Evolutionary conservation across 2,797 vertebrate species (phyloP).

Genomic region (Cuculus canorus): DNA sequence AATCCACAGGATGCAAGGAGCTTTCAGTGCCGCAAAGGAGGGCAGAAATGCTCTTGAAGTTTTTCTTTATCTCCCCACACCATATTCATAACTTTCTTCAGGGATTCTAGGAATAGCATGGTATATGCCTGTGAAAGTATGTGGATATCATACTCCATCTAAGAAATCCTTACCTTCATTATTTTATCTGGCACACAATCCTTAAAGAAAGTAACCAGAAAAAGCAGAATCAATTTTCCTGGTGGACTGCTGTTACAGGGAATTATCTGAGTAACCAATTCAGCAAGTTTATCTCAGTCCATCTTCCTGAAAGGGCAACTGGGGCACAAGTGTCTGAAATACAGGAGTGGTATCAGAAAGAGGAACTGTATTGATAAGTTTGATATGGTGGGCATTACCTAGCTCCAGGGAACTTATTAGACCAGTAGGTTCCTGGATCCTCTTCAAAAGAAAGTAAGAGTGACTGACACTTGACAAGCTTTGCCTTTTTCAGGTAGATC

Average conservation of each 20-base stretch:
- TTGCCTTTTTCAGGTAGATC: neutral
- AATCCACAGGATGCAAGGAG: neutral
- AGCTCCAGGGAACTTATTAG: neutral
- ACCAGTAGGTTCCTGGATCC: neutral
- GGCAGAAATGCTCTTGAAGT: neutral
- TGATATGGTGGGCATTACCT: neutral
- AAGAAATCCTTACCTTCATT: neutral
- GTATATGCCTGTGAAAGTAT: neutral
- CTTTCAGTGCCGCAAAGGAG: neutral
- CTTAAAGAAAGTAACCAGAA: neutral
- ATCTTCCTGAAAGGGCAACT: neutral
- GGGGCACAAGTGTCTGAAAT: neutral
- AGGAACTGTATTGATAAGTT: neutral
- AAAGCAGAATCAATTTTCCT: rapidly evolving
- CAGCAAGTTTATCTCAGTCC: neutral
- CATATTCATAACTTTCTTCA: neutral
- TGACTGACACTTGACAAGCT: neutral
- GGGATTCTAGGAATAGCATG: neutral
- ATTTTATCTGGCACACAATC: neutral
- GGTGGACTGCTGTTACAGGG: neutral
- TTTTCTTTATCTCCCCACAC: neutral
- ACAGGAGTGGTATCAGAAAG: neutral
- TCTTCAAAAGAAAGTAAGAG: neutral
- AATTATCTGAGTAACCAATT: neutral
- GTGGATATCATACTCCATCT: neutral